These are phyloP conservation scores for Galbula dea DNA, from an alignment of 2,113 vertebrate genomes.

Conservation along the genomic window DNA sequence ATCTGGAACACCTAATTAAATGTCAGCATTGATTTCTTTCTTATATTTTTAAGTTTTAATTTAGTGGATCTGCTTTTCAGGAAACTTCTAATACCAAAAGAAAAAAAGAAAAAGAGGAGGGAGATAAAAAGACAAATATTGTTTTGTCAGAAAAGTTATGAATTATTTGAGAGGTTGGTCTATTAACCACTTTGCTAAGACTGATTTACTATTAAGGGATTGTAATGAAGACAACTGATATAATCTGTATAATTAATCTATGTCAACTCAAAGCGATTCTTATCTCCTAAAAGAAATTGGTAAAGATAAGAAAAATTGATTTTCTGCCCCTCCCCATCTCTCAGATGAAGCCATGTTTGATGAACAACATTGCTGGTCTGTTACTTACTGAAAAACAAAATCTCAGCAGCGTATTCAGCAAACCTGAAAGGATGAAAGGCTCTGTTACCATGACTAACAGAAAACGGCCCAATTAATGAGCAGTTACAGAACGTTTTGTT, in stretches of 20 bases:
- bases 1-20: background rate
- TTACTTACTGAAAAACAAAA: background rate
- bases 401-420: background rate
- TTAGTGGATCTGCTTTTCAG: background rate
- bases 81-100: background rate
- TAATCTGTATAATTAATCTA: constrained; percentile 56
- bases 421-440: background rate
- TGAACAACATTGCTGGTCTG: background rate
- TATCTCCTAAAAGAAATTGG: constrained; percentile 42
- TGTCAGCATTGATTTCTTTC: background rate
- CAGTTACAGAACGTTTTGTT: background rate
- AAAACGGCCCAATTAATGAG: background rate
- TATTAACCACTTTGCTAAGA: background rate
- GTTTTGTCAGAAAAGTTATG: background rate
- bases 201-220: background rate
- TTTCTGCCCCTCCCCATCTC: constrained; percentile 14
- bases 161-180: background rate
- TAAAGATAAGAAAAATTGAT: constrained; percentile 61
- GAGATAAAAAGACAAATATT: background rate
- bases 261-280: constrained; percentile 27
- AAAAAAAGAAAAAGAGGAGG: too few species aligned
- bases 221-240: constrained; percentile 41
- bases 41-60: background rate
- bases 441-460: background rate
- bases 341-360: background rate